phyloP scores from a whole-genome alignment of 1,140 invertebrate genomes.

The Drosophila ironensis region DNA sequence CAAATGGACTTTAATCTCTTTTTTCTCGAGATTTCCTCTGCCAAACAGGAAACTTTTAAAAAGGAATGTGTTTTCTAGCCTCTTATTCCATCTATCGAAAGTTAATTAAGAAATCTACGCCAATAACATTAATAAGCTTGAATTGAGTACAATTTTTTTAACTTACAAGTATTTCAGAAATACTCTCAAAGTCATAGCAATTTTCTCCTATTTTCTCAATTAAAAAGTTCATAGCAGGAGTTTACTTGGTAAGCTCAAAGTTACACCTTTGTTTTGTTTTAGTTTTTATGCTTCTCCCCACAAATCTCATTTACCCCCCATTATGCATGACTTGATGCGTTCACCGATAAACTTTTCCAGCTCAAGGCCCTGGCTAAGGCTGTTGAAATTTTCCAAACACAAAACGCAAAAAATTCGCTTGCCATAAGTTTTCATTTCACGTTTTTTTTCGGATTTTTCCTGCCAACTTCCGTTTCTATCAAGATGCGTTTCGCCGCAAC shows the following conservation, averaged over 20 bases:
- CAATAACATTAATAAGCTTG: too few species aligned
- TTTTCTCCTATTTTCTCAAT: background rate
- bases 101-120: too few species aligned
- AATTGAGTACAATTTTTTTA: too few species aligned
- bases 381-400: constrained; percentile 29
- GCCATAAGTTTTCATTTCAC: constrained; percentile 62
- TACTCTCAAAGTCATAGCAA: too few species aligned
- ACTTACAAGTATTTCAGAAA: background rate
- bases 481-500: constrained; percentile 63
- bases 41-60: too few species aligned
- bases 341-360: constrained; percentile 52
- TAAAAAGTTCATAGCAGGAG: constrained; percentile 12
- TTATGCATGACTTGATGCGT: constrained; percentile 45
- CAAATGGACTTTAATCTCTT: constrained; percentile 10
- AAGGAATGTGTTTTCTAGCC: too few species aligned
- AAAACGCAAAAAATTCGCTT: constrained; percentile 1
- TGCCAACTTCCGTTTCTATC: constrained; percentile 40
- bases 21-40: background rate
- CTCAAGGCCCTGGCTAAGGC: constrained; percentile 31
- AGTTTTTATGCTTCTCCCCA: too few species aligned
- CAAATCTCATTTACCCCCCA: constrained; percentile 50
- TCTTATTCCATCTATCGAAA: too few species aligned
- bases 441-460: constrained; percentile 10
- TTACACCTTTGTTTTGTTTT: constrained; percentile 3
- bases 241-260: background rate